Percentiles rank a stretch among this genome's conserved stretches.
Conservation (phyloP, 2,888 invertebrate species). For the Palloptera scutellata region DNA sequence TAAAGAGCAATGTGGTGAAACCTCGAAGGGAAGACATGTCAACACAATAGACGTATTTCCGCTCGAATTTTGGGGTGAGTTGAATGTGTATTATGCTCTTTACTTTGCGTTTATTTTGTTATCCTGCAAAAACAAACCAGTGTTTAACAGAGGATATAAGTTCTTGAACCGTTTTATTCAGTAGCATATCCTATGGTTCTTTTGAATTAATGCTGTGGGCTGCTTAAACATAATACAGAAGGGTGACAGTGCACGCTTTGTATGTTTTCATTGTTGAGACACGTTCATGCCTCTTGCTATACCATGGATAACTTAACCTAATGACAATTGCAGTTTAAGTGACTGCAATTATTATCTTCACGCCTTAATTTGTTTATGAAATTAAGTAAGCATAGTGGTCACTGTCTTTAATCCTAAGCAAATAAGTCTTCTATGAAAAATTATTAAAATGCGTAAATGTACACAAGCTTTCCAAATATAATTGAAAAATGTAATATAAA, state of each 20-base stretch:
- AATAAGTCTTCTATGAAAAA: neutral
- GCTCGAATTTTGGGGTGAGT: conserved; percentile 48
- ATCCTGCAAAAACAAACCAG: conserved; percentile 55
- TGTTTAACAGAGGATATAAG: conserved; percentile 34
- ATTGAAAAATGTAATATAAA: no score
- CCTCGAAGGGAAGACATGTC: conserved; percentile 46
- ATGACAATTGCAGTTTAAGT: conserved; percentile 54
- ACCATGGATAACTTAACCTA: conserved; percentile 52
- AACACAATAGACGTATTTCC: conserved; percentile 52
- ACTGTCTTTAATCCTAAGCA: neutral
- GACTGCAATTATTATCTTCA: conserved; percentile 46
- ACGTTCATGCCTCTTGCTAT: conserved; percentile 42
- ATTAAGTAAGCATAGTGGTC: conserved; percentile 6
- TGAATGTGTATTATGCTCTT: conserved; percentile 20
- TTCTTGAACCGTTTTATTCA: conserved; percentile 48
- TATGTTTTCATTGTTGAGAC: conserved; percentile 54
- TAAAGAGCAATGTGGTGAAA: conserved; percentile 27
- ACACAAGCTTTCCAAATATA: no score
- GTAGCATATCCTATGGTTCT: conserved; percentile 44
- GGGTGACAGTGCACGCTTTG: conserved; percentile 54
- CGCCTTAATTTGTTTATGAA: conserved; percentile 32
- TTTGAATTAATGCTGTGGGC: conserved; percentile 44
- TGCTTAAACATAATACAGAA: conserved; percentile 45
- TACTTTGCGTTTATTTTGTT: conserved; percentile 44
- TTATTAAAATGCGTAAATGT: no score